Evolutionary conservation across 2,888 invertebrate species (phyloP).

Genomic region (Cephus runcator): DNA sequence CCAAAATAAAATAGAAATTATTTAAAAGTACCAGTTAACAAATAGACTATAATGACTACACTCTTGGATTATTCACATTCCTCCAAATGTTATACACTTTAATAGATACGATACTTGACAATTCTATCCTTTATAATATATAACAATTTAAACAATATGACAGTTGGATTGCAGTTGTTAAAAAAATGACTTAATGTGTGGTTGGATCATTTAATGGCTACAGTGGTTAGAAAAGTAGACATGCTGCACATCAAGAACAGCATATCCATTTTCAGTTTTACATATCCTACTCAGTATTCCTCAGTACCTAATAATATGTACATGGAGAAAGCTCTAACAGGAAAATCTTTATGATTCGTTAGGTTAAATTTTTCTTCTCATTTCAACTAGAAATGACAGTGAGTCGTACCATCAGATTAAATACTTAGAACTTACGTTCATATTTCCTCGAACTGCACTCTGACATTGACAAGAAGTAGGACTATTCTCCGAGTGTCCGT

Average conservation of each 20-base stretch:
- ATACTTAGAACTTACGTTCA: background rate
- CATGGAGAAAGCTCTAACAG: background rate
- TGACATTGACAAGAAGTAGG: conserved; percentile 29
- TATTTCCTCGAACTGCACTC: background rate
- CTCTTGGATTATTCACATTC: background rate
- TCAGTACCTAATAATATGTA: background rate
- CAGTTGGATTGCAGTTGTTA: background rate
- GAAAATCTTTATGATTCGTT: background rate
- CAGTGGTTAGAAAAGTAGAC: background rate
- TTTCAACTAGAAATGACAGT: background rate
- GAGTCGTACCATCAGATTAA: background rate
- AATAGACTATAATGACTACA: background rate
- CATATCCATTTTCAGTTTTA: background rate
- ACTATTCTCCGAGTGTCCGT: conserved; percentile 39
- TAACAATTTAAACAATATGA: background rate
- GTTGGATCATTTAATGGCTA: background rate
- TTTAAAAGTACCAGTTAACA: background rate
- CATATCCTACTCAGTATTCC: background rate
- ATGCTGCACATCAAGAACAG: background rate
- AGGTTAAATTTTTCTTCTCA: background rate
- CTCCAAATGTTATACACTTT: background rate
- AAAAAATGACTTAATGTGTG: too few relatives aligned
- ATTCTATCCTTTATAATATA: background rate
- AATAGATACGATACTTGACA: background rate
- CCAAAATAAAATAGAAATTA: background rate